Evolutionary conservation across 1,140 invertebrate species (phyloP), one percentile per base, ranked within the genome.

Genomic region (Aphis craccivora): DNA sequence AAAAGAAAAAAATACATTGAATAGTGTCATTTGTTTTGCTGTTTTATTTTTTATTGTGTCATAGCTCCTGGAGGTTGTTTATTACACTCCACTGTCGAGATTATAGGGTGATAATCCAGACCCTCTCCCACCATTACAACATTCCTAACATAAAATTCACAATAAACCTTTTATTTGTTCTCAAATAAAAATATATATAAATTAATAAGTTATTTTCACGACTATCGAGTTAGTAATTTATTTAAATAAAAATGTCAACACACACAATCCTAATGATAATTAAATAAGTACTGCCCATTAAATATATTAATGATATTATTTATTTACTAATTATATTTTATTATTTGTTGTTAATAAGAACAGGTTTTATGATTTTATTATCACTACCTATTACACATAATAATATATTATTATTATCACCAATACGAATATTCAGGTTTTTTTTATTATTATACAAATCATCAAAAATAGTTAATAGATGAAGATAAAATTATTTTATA

Each of bases 31-130:
- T 90, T 90, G 5, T 23, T 22, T 40, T 6, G 37, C 20, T 83
- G n/a, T 89, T 53, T 53, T n/a, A 22, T 53, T 89, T 90, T 90
- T 90, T 43, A 90, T 60, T 22, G 22, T 18, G 18, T n/a, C 53
- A 55, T 22, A 60, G 40, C 11, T 37, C 9, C 20, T 37, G 25
- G 0, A 22, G 45, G 18, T n/a, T 48, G 25, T 88, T 48, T 88
- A n/a, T 45, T 88, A 25, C 84, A 4, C 84, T 87, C 14, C 30
- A 2, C 14, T 18, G 45, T 88, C 35, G 8, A 88, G 86, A 88
- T 88, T 48, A 88, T 25, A 20, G 43, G 25, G 20, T 18, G 86
- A 88, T 88, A 88, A 88, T 48, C 30, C 45, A 20, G 30, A 88
- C 2, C 86, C 84, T 30, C 1, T 11, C 25, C 30, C 4, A 14